Evolutionary conservation across 2,888 invertebrate species (phyloP).

Genomic region (Eupithecia centaureata): DNA sequence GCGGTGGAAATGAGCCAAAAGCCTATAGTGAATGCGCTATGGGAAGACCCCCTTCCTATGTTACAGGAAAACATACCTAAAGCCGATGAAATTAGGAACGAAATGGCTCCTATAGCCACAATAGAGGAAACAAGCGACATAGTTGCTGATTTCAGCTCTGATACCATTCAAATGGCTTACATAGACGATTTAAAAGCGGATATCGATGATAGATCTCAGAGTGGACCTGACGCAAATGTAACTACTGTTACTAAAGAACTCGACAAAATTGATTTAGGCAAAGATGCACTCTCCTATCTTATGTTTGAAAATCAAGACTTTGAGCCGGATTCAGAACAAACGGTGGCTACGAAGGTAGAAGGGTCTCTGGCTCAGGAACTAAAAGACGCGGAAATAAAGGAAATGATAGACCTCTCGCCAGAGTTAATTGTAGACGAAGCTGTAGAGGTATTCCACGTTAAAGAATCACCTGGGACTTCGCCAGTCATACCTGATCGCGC

Average conservation of each 20-base stretch:
- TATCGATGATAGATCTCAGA: slow-evolving; percentile 16
- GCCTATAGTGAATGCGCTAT: slow-evolving; percentile 52
- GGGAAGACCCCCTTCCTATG: slow-evolving; percentile 53
- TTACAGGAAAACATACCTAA: slow-evolving; percentile 57
- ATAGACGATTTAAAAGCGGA: slow-evolving; percentile 65
- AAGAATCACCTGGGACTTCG: slow-evolving; percentile 63
- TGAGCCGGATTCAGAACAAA: slow-evolving; percentile 46
- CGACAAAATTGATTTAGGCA: slow-evolving; percentile 69
- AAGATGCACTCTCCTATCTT: slow-evolving; percentile 74
- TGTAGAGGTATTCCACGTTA: slow-evolving; percentile 60
- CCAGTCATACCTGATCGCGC: slow-evolving; percentile 73
- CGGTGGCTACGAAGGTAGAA: slow-evolving; percentile 45
- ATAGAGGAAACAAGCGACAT: slow-evolving; percentile 74
- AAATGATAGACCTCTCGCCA: slow-evolving; percentile 72
- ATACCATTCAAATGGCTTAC: slow-evolving; percentile 55
- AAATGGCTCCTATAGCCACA: slow-evolving; percentile 74
- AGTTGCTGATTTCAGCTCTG: slow-evolving; percentile 51
- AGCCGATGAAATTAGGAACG: slow-evolving; percentile 58
- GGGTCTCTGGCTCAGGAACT: slow-evolving; percentile 70
- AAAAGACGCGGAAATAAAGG: slow-evolving; percentile 71
- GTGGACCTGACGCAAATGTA: slow-evolving; percentile 28
- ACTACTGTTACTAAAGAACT: slow-evolving; percentile 45
- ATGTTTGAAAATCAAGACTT: slow-evolving; percentile 68
- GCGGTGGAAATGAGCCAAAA: slow-evolving; percentile 67
- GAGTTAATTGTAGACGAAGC: slow-evolving; percentile 73